Evolutionary conservation across 2,113 vertebrate genomes (phyloP).

Genomic region (Gymnogyps californianus): DNA sequence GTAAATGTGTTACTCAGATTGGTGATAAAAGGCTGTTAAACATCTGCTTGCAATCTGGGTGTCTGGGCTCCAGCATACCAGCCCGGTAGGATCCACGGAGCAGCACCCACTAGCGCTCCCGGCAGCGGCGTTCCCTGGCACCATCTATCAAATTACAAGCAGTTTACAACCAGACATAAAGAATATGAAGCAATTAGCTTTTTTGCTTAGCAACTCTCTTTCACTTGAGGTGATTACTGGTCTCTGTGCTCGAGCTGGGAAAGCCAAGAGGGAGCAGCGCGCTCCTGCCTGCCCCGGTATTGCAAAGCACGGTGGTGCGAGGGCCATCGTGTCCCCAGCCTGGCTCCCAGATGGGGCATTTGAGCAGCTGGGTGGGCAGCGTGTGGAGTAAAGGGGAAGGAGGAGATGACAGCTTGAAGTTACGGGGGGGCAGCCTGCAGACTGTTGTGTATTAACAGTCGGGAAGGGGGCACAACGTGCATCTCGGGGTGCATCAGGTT

Average conservation of each 20-base stretch:
- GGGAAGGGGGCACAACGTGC: accelerated
- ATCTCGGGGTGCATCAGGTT: accelerated
- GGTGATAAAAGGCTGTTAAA: neutral
- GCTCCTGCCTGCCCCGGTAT: neutral
- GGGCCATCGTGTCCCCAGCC: neutral
- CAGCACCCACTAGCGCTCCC: neutral
- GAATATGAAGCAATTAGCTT: neutral
- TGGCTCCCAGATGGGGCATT: neutral
- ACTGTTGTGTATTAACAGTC: accelerated
- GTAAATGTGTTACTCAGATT: neutral
- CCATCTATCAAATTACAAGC: neutral
- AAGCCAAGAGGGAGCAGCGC: neutral
- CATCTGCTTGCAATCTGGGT: neutral
- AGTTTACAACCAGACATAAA: neutral
- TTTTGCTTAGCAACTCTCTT: neutral
- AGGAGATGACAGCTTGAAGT: neutral
- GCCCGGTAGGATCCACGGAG: neutral
- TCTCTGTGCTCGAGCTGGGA: neutral
- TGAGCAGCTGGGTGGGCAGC: neutral
- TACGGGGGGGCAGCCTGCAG: too few relatives aligned
- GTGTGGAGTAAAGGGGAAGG: neutral
- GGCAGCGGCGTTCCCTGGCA: neutral
- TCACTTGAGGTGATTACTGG: accelerated
- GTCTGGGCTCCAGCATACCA: neutral
- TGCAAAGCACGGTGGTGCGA: accelerated